Percentiles rank a stretch among this genome's conserved stretches.
phyloP scores from a whole-genome alignment of 1,140 invertebrate genomes.

The Lordiphosa clarofinis region DNA sequence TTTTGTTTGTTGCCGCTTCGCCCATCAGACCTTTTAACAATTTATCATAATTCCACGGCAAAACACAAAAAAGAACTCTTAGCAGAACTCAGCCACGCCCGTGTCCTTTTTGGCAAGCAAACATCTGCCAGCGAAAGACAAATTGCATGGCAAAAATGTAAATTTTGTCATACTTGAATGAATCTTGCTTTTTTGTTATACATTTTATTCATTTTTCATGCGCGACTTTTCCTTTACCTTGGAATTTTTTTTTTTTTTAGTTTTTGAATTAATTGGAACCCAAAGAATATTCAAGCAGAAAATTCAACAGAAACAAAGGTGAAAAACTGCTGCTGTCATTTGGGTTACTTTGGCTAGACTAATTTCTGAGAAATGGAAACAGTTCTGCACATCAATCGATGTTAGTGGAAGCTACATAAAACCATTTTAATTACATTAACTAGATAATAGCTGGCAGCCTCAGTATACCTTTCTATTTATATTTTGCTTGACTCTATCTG shows the following conservation, averaged over 20 bases:
- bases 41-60: slow-evolving; percentile 62
- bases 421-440: too few relatives aligned
- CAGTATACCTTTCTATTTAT: too few relatives aligned
- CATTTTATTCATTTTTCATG: slow-evolving; percentile 50
- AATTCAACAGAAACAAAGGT: neutral
- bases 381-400: too few relatives aligned
- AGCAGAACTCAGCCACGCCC: slow-evolving; percentile 40
- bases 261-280: slow-evolving; percentile 20
- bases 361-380: too few relatives aligned
- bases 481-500: too few relatives aligned
- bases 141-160: slow-evolving; percentile 60
- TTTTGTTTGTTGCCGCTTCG: neutral
- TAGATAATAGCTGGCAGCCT: too few relatives aligned
- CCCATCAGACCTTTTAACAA: slow-evolving; percentile 34
- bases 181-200: slow-evolving; percentile 29
- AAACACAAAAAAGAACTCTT: slow-evolving; percentile 33
- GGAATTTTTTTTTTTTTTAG: slow-evolving; percentile 3
- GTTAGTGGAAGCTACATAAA: too few relatives aligned
- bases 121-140: slow-evolving; percentile 56
- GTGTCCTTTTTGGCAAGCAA: slow-evolving; percentile 26
- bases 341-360: too few relatives aligned
- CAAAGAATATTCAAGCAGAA: neutral
- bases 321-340: neutral
- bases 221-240: slow-evolving; percentile 22
- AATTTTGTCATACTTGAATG: slow-evolving; percentile 53